These are phyloP conservation scores for Chloropsis hardwickii DNA, from an alignment of 2,113 vertebrate genomes.

Conservation along the genomic window DNA sequence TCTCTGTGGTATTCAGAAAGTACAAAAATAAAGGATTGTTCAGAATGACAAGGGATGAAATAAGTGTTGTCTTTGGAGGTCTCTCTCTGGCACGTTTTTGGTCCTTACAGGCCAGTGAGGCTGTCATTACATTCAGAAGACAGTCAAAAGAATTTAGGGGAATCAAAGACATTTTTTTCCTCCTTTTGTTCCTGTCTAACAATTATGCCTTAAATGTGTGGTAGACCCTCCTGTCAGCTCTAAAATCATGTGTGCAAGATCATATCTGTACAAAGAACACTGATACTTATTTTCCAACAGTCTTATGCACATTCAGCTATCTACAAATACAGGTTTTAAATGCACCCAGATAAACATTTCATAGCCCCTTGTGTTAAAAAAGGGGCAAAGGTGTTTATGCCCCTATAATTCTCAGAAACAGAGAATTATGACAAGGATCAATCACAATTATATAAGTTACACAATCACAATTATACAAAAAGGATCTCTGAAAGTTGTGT, in stretches of 20 bases:
- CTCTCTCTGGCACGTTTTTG: background rate
- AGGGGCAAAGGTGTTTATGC: background rate
- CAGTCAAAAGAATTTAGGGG: background rate
- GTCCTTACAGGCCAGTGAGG: background rate
- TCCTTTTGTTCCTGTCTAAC: background rate
- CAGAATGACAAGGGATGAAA: background rate
- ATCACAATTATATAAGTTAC: background rate
- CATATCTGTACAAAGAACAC: background rate
- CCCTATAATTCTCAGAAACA: background rate
- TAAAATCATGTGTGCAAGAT: background rate
- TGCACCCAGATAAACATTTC: background rate
- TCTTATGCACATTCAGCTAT: background rate
- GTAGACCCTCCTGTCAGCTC: background rate
- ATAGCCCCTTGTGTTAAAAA: background rate
- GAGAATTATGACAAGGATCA: background rate
- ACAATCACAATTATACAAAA: background rate
- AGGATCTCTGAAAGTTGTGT: background rate
- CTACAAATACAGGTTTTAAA: background rate
- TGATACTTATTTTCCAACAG: background rate
- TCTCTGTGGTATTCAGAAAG: background rate
- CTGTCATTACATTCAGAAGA: background rate
- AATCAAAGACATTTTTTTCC: background rate
- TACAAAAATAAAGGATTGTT: background rate
- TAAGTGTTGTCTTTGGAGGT: background rate
- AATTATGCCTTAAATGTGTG: background rate